phyloP scores from a whole-genome alignment of 2,888 invertebrate genomes.

The Drosophila macrospina region DNA sequence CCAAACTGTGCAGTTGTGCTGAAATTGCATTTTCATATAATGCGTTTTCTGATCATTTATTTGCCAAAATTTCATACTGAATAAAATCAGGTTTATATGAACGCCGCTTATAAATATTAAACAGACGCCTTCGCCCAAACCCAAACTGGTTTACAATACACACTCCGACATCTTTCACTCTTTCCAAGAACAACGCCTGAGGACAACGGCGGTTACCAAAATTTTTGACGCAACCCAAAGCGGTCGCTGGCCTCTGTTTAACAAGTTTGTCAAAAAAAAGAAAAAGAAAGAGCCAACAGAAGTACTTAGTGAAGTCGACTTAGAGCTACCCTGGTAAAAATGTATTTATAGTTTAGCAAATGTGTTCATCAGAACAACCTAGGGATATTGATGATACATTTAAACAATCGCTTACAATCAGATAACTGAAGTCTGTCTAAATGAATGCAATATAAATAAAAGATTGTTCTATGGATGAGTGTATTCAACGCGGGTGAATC shows the following conservation, averaged over 20 bases:
- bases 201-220: slow-evolving; percentile 59
- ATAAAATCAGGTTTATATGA: slow-evolving; percentile 65
- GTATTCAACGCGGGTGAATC: too few relatives aligned
- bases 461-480: background rate
- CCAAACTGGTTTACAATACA: slow-evolving; percentile 67
- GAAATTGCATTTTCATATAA: slow-evolving; percentile 57
- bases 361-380: too few relatives aligned
- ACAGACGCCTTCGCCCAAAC: slow-evolving; percentile 42
- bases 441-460: too few relatives aligned
- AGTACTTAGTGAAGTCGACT: background rate
- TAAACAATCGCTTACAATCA: too few relatives aligned
- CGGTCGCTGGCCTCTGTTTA: slow-evolving; percentile 78
- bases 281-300: slow-evolving; percentile 28
- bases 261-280: slow-evolving; percentile 71
- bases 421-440: too few relatives aligned
- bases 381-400: too few relatives aligned
- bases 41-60: slow-evolving; percentile 18
- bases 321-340: slow-evolving; percentile 16
- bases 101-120: slow-evolving; percentile 69
- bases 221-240: slow-evolving; percentile 72
- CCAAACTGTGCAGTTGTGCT: slow-evolving; percentile 43
- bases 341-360: too few relatives aligned
- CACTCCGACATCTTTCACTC: slow-evolving; percentile 70
- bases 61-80: slow-evolving; percentile 17
- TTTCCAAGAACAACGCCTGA: slow-evolving; percentile 73